Percentiles rank a stretch among this genome's conserved stretches.
phyloP scores from a whole-genome alignment of 1,140 invertebrate species.

The Colletes latitarsis region DNA sequence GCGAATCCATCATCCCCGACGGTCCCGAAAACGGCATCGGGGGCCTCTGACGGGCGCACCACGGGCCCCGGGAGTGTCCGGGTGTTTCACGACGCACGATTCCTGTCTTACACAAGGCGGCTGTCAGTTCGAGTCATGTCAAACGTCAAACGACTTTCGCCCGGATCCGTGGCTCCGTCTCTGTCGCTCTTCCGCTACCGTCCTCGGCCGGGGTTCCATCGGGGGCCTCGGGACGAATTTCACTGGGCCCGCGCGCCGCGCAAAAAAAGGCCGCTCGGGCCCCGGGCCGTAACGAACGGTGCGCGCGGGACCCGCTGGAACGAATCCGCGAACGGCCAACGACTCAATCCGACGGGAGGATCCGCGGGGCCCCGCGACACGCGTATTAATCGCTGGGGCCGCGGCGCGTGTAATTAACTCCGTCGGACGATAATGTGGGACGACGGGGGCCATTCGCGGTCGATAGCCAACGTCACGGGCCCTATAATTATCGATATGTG shows the following conservation, averaged over 20 bases:
- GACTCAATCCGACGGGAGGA: constrained; percentile 47
- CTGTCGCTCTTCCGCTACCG: constrained; percentile 20
- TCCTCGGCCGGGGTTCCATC: constrained; percentile 7
- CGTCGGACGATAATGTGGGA: constrained; percentile 32
- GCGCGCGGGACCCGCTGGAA: constrained; percentile 4
- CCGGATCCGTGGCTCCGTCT: constrained; percentile 28
- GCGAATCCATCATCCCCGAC: constrained; percentile 61
- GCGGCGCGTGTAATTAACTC: constrained; percentile 42
- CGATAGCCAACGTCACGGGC: constrained; percentile 11
- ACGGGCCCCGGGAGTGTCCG: constrained; percentile 9
- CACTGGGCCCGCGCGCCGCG: neutral
- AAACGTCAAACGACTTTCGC: constrained; percentile 63
- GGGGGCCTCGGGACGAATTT: constrained; percentile 16
- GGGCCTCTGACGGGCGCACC: constrained; percentile 9
- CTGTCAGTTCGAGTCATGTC: constrained; percentile 68
- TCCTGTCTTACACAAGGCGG: constrained; percentile 61
- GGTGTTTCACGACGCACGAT: constrained; percentile 54
- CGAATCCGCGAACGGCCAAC: constrained; percentile 33
- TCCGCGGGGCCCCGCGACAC: constrained; percentile 32
- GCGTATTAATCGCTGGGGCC: constrained; percentile 30
- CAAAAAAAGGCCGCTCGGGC: constrained; percentile 21
- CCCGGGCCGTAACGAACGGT: constrained; percentile 5
- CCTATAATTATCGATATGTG: constrained; percentile 41
- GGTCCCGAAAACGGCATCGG: constrained; percentile 35
- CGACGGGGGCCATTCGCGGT: constrained; percentile 3